Conservation (phyloP, 2,113 vertebrate species). For the Trinectes maculatus region DNA sequence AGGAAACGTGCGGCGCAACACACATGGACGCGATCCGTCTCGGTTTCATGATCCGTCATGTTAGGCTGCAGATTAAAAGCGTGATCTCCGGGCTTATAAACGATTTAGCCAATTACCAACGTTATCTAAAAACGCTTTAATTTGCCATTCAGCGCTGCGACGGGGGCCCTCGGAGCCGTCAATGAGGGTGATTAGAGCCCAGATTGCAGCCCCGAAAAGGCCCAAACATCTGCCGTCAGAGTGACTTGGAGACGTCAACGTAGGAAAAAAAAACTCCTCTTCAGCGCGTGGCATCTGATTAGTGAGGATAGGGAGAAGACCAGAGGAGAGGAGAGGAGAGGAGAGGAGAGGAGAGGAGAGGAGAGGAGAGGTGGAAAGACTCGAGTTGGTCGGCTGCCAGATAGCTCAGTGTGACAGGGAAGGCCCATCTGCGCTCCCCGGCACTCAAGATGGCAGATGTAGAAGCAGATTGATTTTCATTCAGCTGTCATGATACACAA, state of each 20-base stretch:
- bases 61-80: slow-evolving; percentile 77
- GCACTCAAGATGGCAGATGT: slow-evolving; percentile 79
- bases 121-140: slow-evolving; percentile 80
- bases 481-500: slow-evolving; percentile 75
- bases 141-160: slow-evolving; percentile 78
- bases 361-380: slow-evolving; percentile 60
- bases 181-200: slow-evolving; percentile 80
- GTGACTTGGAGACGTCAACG: slow-evolving; percentile 68
- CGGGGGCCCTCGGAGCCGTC: slow-evolving; percentile 73
- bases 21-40: slow-evolving; percentile 49
- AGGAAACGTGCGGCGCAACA: slow-evolving; percentile 28
- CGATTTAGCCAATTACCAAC: slow-evolving; percentile 80
- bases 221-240: slow-evolving; percentile 78
- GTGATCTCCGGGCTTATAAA: slow-evolving; percentile 78
- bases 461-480: slow-evolving; percentile 81
- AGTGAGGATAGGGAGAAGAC: slow-evolving; percentile 24
- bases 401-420: slow-evolving; percentile 65
- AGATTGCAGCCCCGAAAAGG: slow-evolving; percentile 72
- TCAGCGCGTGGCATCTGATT: slow-evolving; percentile 71
- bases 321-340: slow-evolving; percentile 10
- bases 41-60: slow-evolving; percentile 67
- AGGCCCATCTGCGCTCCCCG: slow-evolving; percentile 77
- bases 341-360: slow-evolving; percentile 15
- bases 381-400: slow-evolving; percentile 73
- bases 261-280: slow-evolving; percentile 58